These are phyloP conservation scores for Coenonympha arcania DNA, from an alignment of 2,888 invertebrate species.

Conservation along the genomic window DNA sequence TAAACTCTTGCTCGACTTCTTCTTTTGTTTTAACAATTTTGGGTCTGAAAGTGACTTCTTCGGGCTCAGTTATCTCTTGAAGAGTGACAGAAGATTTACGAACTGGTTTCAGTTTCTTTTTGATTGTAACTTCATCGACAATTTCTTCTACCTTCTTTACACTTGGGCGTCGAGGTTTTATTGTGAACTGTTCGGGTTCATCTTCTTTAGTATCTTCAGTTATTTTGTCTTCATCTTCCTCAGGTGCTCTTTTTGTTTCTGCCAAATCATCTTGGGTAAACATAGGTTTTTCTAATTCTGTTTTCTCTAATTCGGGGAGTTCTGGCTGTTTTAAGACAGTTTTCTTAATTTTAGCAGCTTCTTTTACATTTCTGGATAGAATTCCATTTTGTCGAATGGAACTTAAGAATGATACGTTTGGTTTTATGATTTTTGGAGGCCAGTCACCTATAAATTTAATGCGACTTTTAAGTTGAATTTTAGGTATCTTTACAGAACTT, in stretches of 20 bases:
- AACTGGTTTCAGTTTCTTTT: slow-evolving; percentile 81
- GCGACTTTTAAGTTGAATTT: slow-evolving; percentile 81
- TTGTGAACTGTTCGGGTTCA: slow-evolving; percentile 57
- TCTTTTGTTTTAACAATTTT: slow-evolving; percentile 84
- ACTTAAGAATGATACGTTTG: slow-evolving; percentile 69
- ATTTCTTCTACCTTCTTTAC: slow-evolving; percentile 70
- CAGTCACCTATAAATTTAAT: slow-evolving; percentile 76
- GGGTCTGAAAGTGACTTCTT: slow-evolving; percentile 86
- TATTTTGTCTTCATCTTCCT: slow-evolving; percentile 21
- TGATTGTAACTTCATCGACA: slow-evolving; percentile 79
- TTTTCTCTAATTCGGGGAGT: slow-evolving; percentile 70
- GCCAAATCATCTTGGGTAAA: slow-evolving; percentile 69
- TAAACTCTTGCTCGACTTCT: slow-evolving; percentile 92
- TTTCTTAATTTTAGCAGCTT: slow-evolving; percentile 78
- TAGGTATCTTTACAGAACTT: slow-evolving; percentile 70
- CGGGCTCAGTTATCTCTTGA: slow-evolving; percentile 82
- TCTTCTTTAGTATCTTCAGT: slow-evolving; percentile 42
- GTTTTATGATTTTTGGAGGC: slow-evolving; percentile 74
- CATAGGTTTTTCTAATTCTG: slow-evolving; percentile 72
- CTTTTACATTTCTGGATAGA: slow-evolving; percentile 80
- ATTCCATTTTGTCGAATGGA: slow-evolving; percentile 77
- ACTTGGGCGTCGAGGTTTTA: slow-evolving; percentile 57
- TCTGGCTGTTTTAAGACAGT: slow-evolving; percentile 73
- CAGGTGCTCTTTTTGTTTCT: slow-evolving; percentile 36
- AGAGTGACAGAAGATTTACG: slow-evolving; percentile 78